These are phyloP conservation scores for Xylota sylvarum DNA, from an alignment of 2,888 invertebrate species.

Conservation along the genomic window DNA sequence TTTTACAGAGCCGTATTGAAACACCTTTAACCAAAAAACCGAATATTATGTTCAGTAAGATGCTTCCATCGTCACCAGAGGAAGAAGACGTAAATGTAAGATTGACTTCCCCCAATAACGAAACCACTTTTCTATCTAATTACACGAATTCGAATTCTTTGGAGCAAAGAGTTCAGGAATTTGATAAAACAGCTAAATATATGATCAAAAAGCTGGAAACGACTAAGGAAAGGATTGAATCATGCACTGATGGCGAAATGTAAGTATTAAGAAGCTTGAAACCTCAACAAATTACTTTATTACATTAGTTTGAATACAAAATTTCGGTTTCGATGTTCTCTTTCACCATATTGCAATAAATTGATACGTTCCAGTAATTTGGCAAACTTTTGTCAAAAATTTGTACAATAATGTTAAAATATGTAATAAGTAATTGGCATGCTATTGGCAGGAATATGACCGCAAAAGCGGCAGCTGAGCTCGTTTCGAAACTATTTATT, in stretches of 20 bases:
- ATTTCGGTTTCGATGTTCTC: background rate
- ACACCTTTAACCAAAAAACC: conserved; percentile 83
- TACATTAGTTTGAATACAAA: background rate
- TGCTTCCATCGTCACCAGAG: conserved; percentile 81
- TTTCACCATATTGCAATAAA: too few relatives aligned
- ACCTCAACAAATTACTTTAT: background rate
- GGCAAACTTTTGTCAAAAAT: too few relatives aligned
- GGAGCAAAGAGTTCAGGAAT: conserved; percentile 83
- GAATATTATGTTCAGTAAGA: conserved; percentile 81
- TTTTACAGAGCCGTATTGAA: conserved; percentile 83
- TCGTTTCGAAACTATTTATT: too few relatives aligned
- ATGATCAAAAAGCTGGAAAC: conserved; percentile 84
- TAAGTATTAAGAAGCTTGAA: conserved; percentile 74
- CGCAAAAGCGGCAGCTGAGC: too few relatives aligned
- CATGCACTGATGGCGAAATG: conserved; percentile 82
- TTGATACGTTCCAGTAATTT: too few relatives aligned
- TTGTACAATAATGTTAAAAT: too few relatives aligned
- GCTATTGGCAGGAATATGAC: too few relatives aligned
- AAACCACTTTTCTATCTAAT: conserved; percentile 69
- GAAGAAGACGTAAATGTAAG: conserved; percentile 81
- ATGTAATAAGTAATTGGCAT: too few relatives aligned
- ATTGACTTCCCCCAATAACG: conserved; percentile 79
- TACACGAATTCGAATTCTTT: conserved; percentile 79
- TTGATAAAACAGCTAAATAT: conserved; percentile 83
- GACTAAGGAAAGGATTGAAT: conserved; percentile 83